These are phyloP conservation scores for Scaptomyza hsui DNA, from an alignment of 1,140 invertebrate genomes.

Conservation along the genomic window DNA sequence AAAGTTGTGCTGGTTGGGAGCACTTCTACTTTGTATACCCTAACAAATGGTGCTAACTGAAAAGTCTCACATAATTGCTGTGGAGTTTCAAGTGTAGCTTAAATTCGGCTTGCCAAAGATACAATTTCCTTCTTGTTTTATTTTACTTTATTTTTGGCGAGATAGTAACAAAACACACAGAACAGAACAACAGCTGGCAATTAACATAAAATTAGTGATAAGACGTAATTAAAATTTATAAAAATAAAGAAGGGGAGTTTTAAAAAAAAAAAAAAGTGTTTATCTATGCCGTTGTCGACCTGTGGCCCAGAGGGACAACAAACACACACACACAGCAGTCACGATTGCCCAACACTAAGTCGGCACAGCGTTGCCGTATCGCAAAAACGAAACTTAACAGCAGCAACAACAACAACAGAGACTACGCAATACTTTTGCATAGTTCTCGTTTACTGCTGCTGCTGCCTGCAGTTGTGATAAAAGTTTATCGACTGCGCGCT, in stretches of 20 bases:
- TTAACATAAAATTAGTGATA: constrained; percentile 81
- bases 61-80: too few species aligned
- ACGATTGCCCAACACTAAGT: constrained; percentile 25
- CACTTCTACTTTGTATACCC: not conserved
- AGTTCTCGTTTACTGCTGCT: constrained; percentile 54
- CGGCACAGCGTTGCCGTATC: constrained; percentile 32
- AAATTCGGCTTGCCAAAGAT: not conserved
- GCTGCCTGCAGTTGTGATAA: constrained; percentile 70
- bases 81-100: not conserved
- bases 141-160: not conserved
- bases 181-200: constrained; percentile 64
- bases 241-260: constrained; percentile 42
- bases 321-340: constrained; percentile 4
- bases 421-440: constrained; percentile 61
- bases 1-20: constrained; percentile 36
- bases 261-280: constrained; percentile 35
- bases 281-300: constrained; percentile 55
- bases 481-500: constrained; percentile 74
- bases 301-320: constrained; percentile 20
- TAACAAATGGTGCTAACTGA: too few species aligned
- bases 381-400: constrained; percentile 20
- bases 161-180: constrained; percentile 20
- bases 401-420: constrained; percentile 37
- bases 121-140: not conserved
- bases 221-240: constrained; percentile 74